These are phyloP conservation scores for Chaenodraco wilsoni DNA, from an alignment of 2,797 vertebrate species.

Conservation along the genomic window DNA sequence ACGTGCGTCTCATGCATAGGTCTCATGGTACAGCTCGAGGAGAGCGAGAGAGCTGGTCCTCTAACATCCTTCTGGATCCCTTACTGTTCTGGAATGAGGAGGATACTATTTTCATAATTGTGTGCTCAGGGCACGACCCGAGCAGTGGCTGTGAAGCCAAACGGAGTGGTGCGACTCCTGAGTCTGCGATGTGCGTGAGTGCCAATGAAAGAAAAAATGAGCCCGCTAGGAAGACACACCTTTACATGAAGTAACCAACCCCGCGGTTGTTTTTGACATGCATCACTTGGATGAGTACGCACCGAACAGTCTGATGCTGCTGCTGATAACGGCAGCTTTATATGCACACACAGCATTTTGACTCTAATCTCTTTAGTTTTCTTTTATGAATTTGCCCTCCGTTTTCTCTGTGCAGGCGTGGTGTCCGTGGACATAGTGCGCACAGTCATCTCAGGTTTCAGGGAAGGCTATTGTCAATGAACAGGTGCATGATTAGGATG, in stretches of 20 bases:
- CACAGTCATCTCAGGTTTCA: neutral
- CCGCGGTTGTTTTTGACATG: slow-evolving; percentile 47
- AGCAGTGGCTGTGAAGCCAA: neutral
- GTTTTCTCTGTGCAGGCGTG: slow-evolving; percentile 4
- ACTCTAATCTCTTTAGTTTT: neutral
- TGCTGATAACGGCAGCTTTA: neutral
- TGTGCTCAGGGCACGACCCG: slow-evolving; percentile 16
- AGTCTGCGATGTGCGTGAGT: slow-evolving; percentile 9
- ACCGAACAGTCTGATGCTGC: slow-evolving; percentile 20
- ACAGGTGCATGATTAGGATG: neutral
- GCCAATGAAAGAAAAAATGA: slow-evolving; percentile 1
- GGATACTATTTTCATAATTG: slow-evolving; percentile 14
- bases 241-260: slow-evolving; percentile 48
- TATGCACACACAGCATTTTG: neutral
- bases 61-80: neutral
- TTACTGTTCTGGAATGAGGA: slow-evolving; percentile 38
- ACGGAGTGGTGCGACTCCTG: slow-evolving; percentile 11
- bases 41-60: slow-evolving; percentile 4
- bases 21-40: neutral
- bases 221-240: slow-evolving; percentile 64
- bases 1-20: slow-evolving; percentile 8
- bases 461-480: neutral
- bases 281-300: slow-evolving; percentile 63
- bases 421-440: neutral
- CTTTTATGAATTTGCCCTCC: neutral